Evolutionary conservation across 2,113 vertebrate species (phyloP).

Genomic region (Mormyrus lacerda): DNA sequence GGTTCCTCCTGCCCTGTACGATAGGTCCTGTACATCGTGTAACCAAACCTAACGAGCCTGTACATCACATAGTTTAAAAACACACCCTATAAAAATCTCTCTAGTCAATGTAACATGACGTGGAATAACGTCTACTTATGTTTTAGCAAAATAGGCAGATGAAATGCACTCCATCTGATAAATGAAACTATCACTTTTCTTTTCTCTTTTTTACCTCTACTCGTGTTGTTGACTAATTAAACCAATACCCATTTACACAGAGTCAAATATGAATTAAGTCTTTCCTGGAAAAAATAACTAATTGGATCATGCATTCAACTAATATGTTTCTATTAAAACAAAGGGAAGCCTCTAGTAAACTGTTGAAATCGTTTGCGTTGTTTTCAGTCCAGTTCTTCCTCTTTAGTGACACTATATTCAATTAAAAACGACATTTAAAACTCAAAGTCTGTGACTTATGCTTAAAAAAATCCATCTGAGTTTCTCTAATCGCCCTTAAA

Average conservation of each 20-base stretch:
- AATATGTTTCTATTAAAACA: conserved; percentile 2
- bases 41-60: not conserved
- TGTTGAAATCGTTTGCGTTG: not conserved
- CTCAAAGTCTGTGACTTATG: not conserved
- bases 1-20: not conserved
- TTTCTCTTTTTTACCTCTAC: not conserved
- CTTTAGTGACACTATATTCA: not conserved
- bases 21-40: not conserved
- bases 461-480: not conserved
- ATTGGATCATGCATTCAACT: not conserved
- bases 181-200: not conserved
- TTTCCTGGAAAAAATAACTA: not conserved
- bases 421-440: not conserved
- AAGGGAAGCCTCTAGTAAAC: not conserved
- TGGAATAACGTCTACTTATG: not conserved
- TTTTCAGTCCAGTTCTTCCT: not conserved
- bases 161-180: not conserved
- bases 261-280: not conserved
- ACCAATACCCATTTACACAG: not conserved
- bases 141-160: not conserved
- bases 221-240: not conserved
- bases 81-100: not conserved
- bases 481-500: not conserved
- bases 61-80: not conserved
- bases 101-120: not conserved